Conservation (phyloP, 2,797 vertebrate species). For the Brotogeris chrysoptera region DNA sequence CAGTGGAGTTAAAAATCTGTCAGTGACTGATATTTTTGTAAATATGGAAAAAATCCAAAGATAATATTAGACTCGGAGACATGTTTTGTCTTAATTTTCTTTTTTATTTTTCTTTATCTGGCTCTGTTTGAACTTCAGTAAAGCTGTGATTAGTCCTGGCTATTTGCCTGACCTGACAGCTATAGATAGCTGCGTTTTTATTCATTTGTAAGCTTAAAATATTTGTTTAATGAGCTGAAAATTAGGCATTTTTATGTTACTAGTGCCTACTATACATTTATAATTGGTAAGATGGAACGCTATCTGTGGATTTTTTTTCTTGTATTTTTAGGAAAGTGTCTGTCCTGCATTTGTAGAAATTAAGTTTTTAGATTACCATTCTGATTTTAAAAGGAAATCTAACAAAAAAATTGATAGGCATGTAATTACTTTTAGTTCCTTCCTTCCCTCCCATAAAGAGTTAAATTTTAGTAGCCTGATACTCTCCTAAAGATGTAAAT, state of each 20-base stretch:
- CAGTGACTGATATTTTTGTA: background rate
- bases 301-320: background rate
- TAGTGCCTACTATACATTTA: background rate
- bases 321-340: background rate
- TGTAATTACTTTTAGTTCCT: background rate
- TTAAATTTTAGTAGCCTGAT: background rate
- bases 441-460: background rate
- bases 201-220: background rate
- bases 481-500: background rate
- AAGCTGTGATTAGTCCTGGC: background rate
- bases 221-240: background rate
- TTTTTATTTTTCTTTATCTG: background rate
- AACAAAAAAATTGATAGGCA: background rate
- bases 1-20: background rate
- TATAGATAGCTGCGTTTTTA: background rate
- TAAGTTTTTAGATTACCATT: background rate
- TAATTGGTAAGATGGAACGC: background rate
- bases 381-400: background rate
- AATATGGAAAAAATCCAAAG: background rate
- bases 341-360: background rate
- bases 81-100: background rate
- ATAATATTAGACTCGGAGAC: background rate
- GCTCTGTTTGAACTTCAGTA: background rate
- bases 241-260: background rate
- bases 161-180: background rate